Conservation (phyloP, 1,140 invertebrate genomes). For the Trichogramma pretiosum region DNA sequence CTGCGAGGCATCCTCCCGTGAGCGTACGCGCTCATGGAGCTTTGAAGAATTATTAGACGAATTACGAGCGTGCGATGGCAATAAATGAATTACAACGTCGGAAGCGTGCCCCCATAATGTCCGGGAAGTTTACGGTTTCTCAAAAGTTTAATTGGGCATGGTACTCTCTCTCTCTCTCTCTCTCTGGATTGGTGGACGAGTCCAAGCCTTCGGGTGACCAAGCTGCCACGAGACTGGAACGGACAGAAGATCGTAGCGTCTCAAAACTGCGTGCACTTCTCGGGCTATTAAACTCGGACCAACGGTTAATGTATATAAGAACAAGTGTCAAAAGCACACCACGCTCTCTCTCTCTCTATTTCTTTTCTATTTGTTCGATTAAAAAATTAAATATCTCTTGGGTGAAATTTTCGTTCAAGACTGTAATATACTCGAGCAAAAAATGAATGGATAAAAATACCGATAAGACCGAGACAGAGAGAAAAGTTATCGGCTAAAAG, state of each 20-base stretch:
- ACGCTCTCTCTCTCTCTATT: no score
- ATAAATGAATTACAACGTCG: slow-evolving; percentile 39
- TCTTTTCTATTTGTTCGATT: no score
- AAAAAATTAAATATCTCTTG: slow-evolving; percentile 7
- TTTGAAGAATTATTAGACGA: slow-evolving; percentile 25
- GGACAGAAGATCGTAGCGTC: slow-evolving; percentile 9
- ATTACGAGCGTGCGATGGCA: slow-evolving; percentile 26
- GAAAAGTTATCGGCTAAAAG: no score
- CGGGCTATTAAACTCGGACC: neutral
- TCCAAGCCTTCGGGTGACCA: slow-evolving; percentile 38
- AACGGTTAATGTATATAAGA: slow-evolving; percentile 8
- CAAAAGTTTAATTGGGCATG: slow-evolving; percentile 46
- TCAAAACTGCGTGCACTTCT: neutral
- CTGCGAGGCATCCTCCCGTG: no score
- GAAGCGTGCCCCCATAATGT: slow-evolving; percentile 32
- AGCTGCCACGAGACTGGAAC: slow-evolving; percentile 41
- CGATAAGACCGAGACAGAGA: no score
- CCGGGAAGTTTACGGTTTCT: slow-evolving; percentile 38
- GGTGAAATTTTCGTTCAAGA: neutral
- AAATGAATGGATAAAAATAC: no score
- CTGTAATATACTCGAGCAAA: no score
- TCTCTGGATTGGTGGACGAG: no score
- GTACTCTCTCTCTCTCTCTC: no score
- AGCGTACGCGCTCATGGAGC: no score
- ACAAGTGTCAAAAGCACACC: neutral